Base-by-base conservation (phyloP, 2,797 vertebrate species). In the Helicolenus hilgendorfi region DNA sequence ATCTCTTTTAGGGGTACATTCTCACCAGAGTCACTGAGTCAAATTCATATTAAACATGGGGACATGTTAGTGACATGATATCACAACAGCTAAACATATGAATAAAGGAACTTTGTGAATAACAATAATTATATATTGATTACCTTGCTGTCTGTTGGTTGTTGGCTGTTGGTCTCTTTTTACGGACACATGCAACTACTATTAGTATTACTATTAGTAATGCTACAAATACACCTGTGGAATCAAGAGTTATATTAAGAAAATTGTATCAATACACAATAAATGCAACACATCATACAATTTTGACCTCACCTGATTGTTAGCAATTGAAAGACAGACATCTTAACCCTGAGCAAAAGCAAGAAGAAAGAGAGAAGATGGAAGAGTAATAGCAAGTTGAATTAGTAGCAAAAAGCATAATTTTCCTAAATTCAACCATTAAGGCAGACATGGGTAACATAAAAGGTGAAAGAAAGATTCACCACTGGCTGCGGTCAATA, bases 241-340 rank as follows among this genome's bases (percentile, higher is more conserved):
- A 72, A 83, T 2, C 0, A 77, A 83, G 4, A 77, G 22, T 29
- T 2, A 77, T 41, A 53, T 56, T 45, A n/a, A 62, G 20, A 68
- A 0, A 33, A 20, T 0, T 31, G 36, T 31, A 49, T 15, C 1
- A 41, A 71, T 55, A n/a, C 1, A 56, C 20, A 72, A 67, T 15
- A 55, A 84, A 73, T 65, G 2, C 11, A 81, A 64, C 10, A 24
- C 1, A n/a, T 26, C 1, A 29, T 8, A 35, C 58, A 26, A 24
- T 53, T n/a, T 45, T 24, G n/a, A 65, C 36, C 67, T 84, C 71
- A 87, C 81, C 73, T 73, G 26, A 29, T 24, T 77, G 7, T 72
- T 18, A 70, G 29, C 2, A 7, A 79, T 69, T 55, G 7, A 38
- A 49, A 81, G 58, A 55, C 1, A 63, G 67, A 56, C 18, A 71